Conservation (phyloP, 2,888 invertebrate genomes). For the Chrysolina americana region DNA sequence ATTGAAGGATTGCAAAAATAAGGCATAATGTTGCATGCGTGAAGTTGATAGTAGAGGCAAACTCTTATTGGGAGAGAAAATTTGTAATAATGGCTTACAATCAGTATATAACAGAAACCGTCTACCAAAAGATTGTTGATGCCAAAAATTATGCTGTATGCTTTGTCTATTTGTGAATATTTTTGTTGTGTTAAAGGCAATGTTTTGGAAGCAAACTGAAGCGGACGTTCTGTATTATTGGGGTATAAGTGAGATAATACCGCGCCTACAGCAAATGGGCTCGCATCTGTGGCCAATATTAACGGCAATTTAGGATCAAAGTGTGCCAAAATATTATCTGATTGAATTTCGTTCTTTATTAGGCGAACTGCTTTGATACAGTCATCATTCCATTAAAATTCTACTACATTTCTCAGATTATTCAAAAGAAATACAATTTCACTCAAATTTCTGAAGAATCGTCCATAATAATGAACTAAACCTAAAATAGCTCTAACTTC, state of each 20-base stretch:
- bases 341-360: neutral
- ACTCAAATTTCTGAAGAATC: neutral
- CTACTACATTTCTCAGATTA: neutral
- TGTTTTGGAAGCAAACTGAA: slow-evolving; percentile 14
- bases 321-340: neutral
- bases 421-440: neutral
- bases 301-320: neutral
- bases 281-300: neutral
- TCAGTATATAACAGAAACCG: no score
- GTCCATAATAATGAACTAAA: slow-evolving; percentile 5
- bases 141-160: no score
- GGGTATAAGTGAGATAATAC: no score
- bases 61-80: no score
- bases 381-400: no score
- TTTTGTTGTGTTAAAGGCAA: neutral
- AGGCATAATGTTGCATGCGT: no score
- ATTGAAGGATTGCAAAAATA: no score
- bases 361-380: neutral
- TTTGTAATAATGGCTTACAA: no score
- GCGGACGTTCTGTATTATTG: neutral
- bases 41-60: no score
- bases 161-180: neutral
- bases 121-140: no score
- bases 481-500: neutral
- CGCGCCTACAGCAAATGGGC: no score